Conservation (phyloP, 2,888 invertebrate species). For the Lepidochrysops patricia region DNA sequence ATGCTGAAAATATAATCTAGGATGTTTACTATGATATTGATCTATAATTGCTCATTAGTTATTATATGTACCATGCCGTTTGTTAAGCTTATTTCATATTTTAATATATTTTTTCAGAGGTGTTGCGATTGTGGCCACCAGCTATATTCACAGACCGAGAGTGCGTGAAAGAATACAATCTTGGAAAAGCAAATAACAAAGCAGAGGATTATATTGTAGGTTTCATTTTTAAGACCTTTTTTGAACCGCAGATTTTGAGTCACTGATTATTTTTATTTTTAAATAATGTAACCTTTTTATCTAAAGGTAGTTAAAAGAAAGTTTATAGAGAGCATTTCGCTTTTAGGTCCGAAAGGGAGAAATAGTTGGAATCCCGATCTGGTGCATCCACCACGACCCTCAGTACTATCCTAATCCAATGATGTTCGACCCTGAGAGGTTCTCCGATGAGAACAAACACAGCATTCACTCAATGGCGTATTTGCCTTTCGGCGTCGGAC, state of each 20-base stretch:
- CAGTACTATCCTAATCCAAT: conserved; percentile 37
- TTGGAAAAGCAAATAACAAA: conserved; percentile 42
- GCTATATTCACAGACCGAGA: conserved; percentile 52
- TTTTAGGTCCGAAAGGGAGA: background rate
- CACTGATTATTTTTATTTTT: too few relatives aligned
- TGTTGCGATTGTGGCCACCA: conserved; percentile 64
- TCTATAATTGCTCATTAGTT: too few relatives aligned
- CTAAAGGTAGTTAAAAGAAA: too few relatives aligned
- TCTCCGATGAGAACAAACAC: conserved; percentile 37
- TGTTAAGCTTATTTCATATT: too few relatives aligned
- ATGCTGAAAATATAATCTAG: too few relatives aligned
- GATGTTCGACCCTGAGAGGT: conserved; percentile 46
- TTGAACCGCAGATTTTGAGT: too few relatives aligned
- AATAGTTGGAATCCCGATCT: conserved; percentile 40
- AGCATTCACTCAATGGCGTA: conserved; percentile 37
- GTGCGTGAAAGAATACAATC: conserved; percentile 66
- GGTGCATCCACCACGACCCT: conserved; percentile 39
- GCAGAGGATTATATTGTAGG: conserved; percentile 47
- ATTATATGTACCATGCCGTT: too few relatives aligned
- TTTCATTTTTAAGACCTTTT: too few relatives aligned
- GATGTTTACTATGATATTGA: too few relatives aligned
- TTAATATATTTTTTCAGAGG: conserved; percentile 37
- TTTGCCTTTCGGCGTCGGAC: conserved; percentile 44
- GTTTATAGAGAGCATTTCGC: too few relatives aligned
- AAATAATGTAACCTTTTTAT: too few relatives aligned